Evolutionary conservation across 2,797 vertebrate genomes (phyloP).

Genomic region (Chaenodraco wilsoni): DNA sequence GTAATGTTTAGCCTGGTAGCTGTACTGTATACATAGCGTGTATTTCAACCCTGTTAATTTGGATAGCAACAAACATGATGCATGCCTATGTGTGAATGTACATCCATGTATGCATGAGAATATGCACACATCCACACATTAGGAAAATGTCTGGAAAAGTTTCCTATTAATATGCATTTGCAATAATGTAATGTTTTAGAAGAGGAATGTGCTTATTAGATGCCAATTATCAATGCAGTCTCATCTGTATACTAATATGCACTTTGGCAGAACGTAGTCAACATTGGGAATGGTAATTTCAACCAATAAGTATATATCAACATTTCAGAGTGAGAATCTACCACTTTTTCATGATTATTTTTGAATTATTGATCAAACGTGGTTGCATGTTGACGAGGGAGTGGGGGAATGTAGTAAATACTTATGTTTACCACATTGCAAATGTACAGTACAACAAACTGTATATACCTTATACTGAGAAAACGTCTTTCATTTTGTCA

Average conservation of each 20-base stretch:
- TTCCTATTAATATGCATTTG: constrained; percentile 26
- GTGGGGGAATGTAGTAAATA: constrained; percentile 11
- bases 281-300: constrained; percentile 38
- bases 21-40: not conserved
- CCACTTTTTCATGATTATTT: constrained; percentile 33
- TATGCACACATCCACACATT: constrained; percentile 6
- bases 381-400: constrained; percentile 27
- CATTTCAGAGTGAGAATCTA: constrained; percentile 35
- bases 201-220: constrained; percentile 37
- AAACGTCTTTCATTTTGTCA: constrained; percentile 24
- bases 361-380: constrained; percentile 71
- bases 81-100: not conserved
- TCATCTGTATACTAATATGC: constrained; percentile 33
- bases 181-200: constrained; percentile 15
- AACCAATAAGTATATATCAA: constrained; percentile 46
- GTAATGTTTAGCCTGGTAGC: not conserved
- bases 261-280: constrained; percentile 46
- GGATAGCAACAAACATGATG: constrained; percentile 3
- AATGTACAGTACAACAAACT: not conserved
- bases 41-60: constrained; percentile 4
- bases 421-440: constrained; percentile 10
- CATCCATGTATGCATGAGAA: constrained; percentile 4
- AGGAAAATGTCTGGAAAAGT: not conserved
- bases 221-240: constrained; percentile 45
- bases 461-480: constrained; percentile 4